Conservation (phyloP, 2,888 invertebrate species). For the Acronicta aceris region DNA sequence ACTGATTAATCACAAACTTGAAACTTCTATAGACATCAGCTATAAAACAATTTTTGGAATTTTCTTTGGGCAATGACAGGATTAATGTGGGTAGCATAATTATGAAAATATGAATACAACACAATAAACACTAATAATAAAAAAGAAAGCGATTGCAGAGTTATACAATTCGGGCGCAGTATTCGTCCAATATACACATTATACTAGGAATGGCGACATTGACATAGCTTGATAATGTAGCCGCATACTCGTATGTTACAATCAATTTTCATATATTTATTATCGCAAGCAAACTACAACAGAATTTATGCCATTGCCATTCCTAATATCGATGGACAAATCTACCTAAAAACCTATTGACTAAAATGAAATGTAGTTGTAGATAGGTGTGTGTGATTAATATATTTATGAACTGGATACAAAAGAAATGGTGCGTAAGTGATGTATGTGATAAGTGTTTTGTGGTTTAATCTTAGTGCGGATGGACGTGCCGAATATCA, state of each 20-base stretch:
- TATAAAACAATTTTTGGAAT: no score
- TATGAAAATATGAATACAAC: no score
- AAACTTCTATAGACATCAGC: no score
- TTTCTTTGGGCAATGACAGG: no score
- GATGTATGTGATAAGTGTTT: constrained; percentile 44
- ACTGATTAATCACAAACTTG: no score
- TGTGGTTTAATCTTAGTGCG: constrained; percentile 10
- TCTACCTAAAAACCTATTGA: neutral
- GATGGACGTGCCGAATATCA: neutral
- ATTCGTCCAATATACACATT: neutral
- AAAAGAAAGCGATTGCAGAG: no score
- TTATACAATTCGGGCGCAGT: neutral
- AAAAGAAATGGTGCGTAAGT: constrained; percentile 45
- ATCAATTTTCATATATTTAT: no score
- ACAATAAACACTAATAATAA: no score
- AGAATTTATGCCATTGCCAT: constrained; percentile 21
- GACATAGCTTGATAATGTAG: no score
- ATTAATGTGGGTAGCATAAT: no score
- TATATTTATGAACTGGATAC: constrained; percentile 45
- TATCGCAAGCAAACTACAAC: neutral
- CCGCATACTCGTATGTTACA: no score
- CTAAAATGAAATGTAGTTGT: constrained; percentile 6
- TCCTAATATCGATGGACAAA: constrained; percentile 7
- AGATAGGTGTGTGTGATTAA: constrained; percentile 26
- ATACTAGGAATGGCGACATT: constrained; percentile 12